Base-by-base conservation (phyloP, 2,797 vertebrate species). In the Kryptolebias ocellatus region DNA sequence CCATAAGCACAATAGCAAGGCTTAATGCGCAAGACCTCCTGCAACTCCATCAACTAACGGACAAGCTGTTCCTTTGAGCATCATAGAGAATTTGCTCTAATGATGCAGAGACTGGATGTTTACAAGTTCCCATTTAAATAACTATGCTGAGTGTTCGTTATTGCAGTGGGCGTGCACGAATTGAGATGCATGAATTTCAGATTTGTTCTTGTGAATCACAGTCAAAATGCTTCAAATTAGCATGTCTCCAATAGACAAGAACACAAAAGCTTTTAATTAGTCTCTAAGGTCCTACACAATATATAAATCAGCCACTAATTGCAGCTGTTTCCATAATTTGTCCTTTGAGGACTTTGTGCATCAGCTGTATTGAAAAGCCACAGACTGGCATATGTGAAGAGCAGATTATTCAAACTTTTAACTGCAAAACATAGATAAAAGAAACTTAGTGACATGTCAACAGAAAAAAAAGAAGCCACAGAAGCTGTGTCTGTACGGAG, bases 221-320 rank as follows among this genome's bases (percentile, higher is more conserved):
- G 83, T 91, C 84, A 86, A 86, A 90, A 90, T 78, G 65, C 80
- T 88, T 89, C 64, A 84, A 85, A 92, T 92, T 87, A 93, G 87
- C 83, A 84, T 74, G 84, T 88, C 87, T 91, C 70, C 75, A 77
- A 81, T 76, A 87, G 86, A 85, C 83, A 86, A 70, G 67, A 84
- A 85, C 87, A 94, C 90, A 92, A 93, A 91, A 74, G 77, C 54
- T 67, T 80, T 89, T 93, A 93, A 94, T 94, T 91, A 92, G 89
- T 93, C 93, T 92, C 90, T 56, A 64, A 87, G 83, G 92, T 83
- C 74, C 75, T 63, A 75, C 80, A 87, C 87, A 83, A 88, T 87
- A 80, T 84, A 90, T 84, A 90, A 91, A 92, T 91, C 88, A 87
- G 78, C 67, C 74, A 73, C 89, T 94, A 89, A 92, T 94, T 93